Conservation (phyloP, 2,113 vertebrate genomes). For the Anarrhichthys ocellatus region DNA sequence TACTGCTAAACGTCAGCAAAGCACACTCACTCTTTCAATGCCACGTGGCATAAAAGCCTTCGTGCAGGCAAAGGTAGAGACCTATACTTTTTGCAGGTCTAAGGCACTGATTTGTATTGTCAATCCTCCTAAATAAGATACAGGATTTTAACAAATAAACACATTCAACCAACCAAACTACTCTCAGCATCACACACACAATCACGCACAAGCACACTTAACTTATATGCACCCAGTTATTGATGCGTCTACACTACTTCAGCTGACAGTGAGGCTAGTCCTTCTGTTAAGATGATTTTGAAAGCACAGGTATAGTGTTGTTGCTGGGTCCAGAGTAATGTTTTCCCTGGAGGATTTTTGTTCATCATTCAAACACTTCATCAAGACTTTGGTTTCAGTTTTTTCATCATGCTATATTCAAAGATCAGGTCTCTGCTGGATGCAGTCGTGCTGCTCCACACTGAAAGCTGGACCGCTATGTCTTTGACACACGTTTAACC, state of each 20-base stretch:
- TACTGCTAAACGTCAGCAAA: constrained; percentile 55
- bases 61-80: constrained; percentile 64
- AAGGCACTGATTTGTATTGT: constrained; percentile 83
- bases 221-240: constrained; percentile 65
- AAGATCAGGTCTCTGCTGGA: constrained; percentile 51
- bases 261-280: constrained; percentile 80
- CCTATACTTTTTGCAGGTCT: constrained; percentile 71
- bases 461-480: constrained; percentile 25
- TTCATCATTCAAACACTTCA: constrained; percentile 79
- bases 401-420: constrained; percentile 64
- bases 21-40: constrained; percentile 49
- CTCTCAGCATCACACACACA: constrained; percentile 48
- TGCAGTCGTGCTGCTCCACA: constrained; percentile 21
- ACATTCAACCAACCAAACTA: constrained; percentile 59
- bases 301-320: constrained; percentile 86
- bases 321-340: constrained; percentile 88
- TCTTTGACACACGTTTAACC: constrained; percentile 20
- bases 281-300: constrained; percentile 77
- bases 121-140: constrained; percentile 63
- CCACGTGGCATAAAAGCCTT: constrained; percentile 11
- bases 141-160: constrained; percentile 66
- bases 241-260: constrained; percentile 74
- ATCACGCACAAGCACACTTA: constrained; percentile 28
- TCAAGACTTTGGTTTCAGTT: constrained; percentile 83
- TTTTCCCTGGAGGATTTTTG: constrained; percentile 79